Base-by-base conservation (phyloP, 2,888 invertebrate genomes). In the Dermolepida albohirtum region DNA sequence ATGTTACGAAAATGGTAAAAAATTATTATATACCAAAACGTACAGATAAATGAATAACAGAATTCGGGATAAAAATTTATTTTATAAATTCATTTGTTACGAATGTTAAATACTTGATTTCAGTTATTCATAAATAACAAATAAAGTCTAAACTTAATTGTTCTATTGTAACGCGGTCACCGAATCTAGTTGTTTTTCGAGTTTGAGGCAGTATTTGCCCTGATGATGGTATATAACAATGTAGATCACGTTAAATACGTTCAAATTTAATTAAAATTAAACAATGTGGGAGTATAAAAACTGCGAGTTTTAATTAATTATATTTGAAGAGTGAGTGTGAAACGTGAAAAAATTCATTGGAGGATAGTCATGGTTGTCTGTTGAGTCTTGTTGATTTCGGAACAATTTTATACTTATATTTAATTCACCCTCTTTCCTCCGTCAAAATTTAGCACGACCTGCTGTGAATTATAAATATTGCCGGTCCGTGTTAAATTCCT, bases 181-280 rank as follows among this genome's bases (percentile, higher is more conserved):
- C 1, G 34, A 17, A 55, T 41, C 17, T 22, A 49, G 22, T 49
- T 22, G 22, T 22, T 49, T 17, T n/a, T 11, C 22, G 14, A 11
- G 11, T 1, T 40, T 17, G 6, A 10, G 10, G 14, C 7, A 1
- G 40, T 41, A 40, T 55, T 55, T 55, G 40, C 12, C 17, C 17
- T 41, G 16, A 17, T 41, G 41, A 41, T 41, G 17, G 39, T 8
- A 41, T 34, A 34, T 14, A 16, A 4, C 12, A n/a, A 8, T 11
- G 16, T 62, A 62, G 47, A 62, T 47, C 17, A 44, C 34, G 14
- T 47, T 7, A 34, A 47, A 47, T 43, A 16, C 17, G 47, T 27
- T 12, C 12, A 11, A 12, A 43, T 57, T 34, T 49, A 62, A 49
- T 62, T 59, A 59, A 59, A 59, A 34, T 59, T 59, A 44, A 59